Conservation (phyloP, 1,140 invertebrate genomes). For the Lordiphosa mommai region DNA sequence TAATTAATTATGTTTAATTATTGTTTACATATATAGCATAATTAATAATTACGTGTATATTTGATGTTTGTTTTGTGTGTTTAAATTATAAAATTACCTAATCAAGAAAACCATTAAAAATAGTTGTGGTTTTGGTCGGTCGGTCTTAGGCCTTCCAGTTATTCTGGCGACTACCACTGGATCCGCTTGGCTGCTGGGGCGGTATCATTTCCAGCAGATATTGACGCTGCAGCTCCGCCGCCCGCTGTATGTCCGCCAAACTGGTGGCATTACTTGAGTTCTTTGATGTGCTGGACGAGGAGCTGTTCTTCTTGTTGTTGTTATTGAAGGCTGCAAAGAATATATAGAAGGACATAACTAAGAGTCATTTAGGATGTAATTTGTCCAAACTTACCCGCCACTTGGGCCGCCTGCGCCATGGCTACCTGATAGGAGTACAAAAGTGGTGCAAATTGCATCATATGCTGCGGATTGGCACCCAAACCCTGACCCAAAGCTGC, state of each 20-base stretch:
- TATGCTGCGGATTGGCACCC: slow-evolving; percentile 85
- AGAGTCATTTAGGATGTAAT: background rate
- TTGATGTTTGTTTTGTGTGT: slow-evolving; percentile 36
- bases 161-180: slow-evolving; percentile 77
- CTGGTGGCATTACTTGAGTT: slow-evolving; percentile 82
- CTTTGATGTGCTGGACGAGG: slow-evolving; percentile 61
- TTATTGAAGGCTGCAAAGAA: slow-evolving; percentile 61
- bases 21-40: slow-evolving; percentile 69
- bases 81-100: slow-evolving; percentile 74
- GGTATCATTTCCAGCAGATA: slow-evolving; percentile 98
- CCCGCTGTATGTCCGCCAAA: slow-evolving; percentile 88
- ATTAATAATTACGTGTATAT: slow-evolving; percentile 64
- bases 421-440: slow-evolving; percentile 93
- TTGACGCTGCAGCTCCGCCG: slow-evolving; percentile 94
- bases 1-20: slow-evolving; percentile 69
- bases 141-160: slow-evolving; percentile 78
- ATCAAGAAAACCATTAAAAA: slow-evolving; percentile 60
- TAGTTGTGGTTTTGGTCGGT: slow-evolving; percentile 32
- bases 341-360: too few species aligned
- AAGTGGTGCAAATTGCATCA: slow-evolving; percentile 91
- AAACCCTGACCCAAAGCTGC: slow-evolving; percentile 71
- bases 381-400: slow-evolving; percentile 80
- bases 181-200: slow-evolving; percentile 81
- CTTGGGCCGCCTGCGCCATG: slow-evolving; percentile 88
- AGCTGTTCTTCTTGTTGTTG: slow-evolving; percentile 71